Percentiles rank a stretch among this genome's conserved stretches.
phyloP scores from a whole-genome alignment of 1,140 invertebrate species.

The Nilaparvata lugens region DNA sequence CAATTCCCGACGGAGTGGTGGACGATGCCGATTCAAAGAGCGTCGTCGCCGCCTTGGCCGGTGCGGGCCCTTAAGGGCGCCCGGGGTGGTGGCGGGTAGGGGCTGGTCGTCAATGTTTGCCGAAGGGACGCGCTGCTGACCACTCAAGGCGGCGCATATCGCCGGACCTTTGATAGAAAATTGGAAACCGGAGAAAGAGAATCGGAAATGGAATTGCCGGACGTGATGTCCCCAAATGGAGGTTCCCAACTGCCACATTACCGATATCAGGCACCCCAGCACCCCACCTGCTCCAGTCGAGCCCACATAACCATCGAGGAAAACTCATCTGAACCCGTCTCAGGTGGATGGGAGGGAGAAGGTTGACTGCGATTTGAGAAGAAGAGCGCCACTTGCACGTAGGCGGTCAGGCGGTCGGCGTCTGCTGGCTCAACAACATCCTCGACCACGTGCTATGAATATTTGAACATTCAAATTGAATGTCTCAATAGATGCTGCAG shows the following conservation, averaged over 20 bases:
- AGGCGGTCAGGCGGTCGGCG: too few species aligned
- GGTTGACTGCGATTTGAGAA: too few species aligned
- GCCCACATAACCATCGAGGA: too few species aligned
- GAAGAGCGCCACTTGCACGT: too few species aligned
- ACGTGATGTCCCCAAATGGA: conserved; percentile 4
- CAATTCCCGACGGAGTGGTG: background rate
- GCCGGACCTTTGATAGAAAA: conserved; percentile 5
- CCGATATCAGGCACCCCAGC: background rate
- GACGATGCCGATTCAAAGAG: conserved; percentile 3
- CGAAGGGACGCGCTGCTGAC: conserved; percentile 3
- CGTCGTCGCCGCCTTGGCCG: background rate
- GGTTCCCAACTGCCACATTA: conserved; percentile 1
- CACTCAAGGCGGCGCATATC: conserved; percentile 1
- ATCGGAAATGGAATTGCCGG: conserved; percentile 2
- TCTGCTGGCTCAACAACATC: too few species aligned
- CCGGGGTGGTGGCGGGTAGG: too few species aligned
- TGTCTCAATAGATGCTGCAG: too few species aligned
- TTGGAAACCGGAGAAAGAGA: background rate
- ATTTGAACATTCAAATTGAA: too few species aligned
- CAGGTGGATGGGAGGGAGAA: too few species aligned
- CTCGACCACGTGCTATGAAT: too few species aligned
- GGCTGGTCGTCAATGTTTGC: conserved; percentile 1
- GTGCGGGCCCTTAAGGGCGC: background rate
- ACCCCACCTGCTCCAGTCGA: too few species aligned
- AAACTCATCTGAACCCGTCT: too few species aligned